phyloP scores from a whole-genome alignment of 92 coral and sea anemone species.

The Palythoa heliodiscus region DNA sequence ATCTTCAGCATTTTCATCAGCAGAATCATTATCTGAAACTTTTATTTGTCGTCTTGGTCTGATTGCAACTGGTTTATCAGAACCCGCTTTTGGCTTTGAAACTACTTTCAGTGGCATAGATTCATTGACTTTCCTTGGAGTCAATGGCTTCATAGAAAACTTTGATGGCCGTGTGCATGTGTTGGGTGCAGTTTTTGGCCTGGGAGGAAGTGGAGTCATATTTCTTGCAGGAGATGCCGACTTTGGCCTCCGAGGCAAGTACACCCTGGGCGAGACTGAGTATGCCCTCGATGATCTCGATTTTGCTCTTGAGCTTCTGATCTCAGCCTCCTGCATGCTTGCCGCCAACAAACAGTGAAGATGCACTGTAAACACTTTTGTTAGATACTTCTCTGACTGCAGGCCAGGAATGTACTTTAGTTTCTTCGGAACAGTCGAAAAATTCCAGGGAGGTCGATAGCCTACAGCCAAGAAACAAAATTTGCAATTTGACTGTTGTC shows the following conservation, averaged over 20 bases:
- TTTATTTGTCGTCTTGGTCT: conserved; percentile 64
- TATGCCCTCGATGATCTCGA: conserved; percentile 56
- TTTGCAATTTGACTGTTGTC: conserved; percentile 55
- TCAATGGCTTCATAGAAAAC: conserved; percentile 41
- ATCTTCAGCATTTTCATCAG: conserved; percentile 45
- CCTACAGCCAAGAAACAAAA: conserved; percentile 80
- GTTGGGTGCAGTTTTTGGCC: conserved; percentile 67
- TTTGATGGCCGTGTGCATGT: conserved; percentile 66
- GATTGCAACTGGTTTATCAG: conserved; percentile 80
- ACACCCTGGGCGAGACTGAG: conserved; percentile 81
- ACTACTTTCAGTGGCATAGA: conserved; percentile 65
- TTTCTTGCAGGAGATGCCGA: conserved; percentile 37
- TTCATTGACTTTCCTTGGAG: conserved; percentile 59
- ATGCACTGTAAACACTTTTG: conserved; percentile 80
- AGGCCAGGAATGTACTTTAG: conserved; percentile 90
- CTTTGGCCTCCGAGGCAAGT: conserved; percentile 62
- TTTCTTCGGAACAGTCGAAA: conserved; percentile 65
- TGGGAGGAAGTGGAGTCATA: conserved; percentile 56
- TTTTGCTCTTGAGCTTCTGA: conserved; percentile 45
- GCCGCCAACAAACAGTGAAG: conserved; percentile 89
- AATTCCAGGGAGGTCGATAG: conserved; percentile 77
- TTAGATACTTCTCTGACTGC: conserved; percentile 75
- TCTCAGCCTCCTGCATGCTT: conserved; percentile 56
- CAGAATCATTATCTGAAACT: conserved; percentile 41
- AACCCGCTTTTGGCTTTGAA: conserved; percentile 82